These are phyloP conservation scores for Drosophila barbarae DNA, from an alignment of 2,888 invertebrate species.

Conservation along the genomic window DNA sequence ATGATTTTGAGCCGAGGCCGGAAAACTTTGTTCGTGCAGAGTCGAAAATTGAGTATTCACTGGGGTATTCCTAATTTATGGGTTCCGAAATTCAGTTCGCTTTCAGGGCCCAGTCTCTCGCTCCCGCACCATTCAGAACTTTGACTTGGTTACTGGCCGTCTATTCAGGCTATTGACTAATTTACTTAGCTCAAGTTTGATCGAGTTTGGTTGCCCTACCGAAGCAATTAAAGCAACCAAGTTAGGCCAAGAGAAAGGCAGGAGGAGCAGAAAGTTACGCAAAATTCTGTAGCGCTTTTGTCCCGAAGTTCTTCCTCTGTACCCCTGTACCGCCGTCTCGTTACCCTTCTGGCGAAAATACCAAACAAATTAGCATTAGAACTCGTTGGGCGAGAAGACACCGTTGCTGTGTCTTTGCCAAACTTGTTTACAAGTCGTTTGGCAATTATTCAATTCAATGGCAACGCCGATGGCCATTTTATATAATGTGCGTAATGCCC, in stretches of 20 bases:
- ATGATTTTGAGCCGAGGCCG: conserved; percentile 10
- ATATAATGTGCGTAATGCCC: conserved; percentile 57
- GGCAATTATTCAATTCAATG: conserved; percentile 70
- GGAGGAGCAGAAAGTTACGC: conserved; percentile 2
- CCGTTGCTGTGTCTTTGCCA: conserved; percentile 24
- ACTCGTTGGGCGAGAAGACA: conserved; percentile 43
- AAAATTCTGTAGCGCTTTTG: conserved; percentile 12
- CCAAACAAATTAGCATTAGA: conserved; percentile 59
- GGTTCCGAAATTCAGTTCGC: conserved; percentile 5
- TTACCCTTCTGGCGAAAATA: conserved; percentile 36
- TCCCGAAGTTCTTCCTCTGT: conserved; percentile 1
- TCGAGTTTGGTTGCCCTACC: conserved; percentile 24
- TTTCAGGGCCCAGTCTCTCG: not conserved
- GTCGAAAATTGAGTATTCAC: conserved; percentile 25
- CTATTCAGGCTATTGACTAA: conserved; percentile 37
- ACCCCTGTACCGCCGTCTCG: not conserved
- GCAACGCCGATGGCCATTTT: conserved; percentile 47
- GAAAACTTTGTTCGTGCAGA: conserved; percentile 4
- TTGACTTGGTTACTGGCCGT: conserved; percentile 11
- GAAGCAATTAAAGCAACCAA: conserved; percentile 27
- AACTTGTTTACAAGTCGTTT: conserved; percentile 69
- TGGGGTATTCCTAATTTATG: conserved; percentile 23
- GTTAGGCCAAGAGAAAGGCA: not conserved
- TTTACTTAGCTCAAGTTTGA: conserved; percentile 41
- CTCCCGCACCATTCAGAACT: conserved; percentile 1